Evolutionary conservation across 2,113 vertebrate genomes (phyloP).

Genomic region (Corythaeola cristata): DNA sequence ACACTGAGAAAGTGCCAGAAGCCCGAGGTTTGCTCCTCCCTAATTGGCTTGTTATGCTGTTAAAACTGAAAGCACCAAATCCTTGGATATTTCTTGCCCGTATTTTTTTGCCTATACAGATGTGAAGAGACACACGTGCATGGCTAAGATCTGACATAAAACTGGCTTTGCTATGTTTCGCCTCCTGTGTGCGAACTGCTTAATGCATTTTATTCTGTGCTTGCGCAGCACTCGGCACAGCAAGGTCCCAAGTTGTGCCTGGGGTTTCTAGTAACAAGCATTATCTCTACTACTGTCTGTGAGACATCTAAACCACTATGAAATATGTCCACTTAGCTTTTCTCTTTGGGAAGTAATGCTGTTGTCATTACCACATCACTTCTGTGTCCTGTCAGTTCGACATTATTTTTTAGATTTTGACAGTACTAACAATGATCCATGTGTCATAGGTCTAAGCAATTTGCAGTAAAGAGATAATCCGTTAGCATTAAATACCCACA

Average conservation of each 20-base stretch:
- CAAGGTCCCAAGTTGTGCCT: accelerated
- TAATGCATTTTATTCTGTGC: background rate
- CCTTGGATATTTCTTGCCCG: background rate
- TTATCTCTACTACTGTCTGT: accelerated
- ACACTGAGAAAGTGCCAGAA: conserved; percentile 14
- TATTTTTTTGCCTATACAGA: background rate
- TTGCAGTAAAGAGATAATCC: background rate
- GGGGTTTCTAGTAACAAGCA: background rate
- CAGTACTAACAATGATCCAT: background rate
- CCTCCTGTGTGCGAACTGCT: background rate
- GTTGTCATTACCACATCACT: background rate
- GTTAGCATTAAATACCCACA: background rate
- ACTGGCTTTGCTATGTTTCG: background rate
- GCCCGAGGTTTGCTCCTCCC: background rate
- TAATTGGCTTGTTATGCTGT: conserved; percentile 30
- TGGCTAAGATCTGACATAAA: background rate
- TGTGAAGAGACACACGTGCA: background rate
- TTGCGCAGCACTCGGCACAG: background rate
- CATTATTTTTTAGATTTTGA: background rate
- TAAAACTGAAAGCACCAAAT: background rate
- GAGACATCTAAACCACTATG: background rate
- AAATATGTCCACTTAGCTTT: background rate
- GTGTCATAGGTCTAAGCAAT: background rate
- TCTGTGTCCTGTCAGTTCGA: background rate
- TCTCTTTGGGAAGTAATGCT: background rate